Evolutionary conservation across 2,113 vertebrate species (phyloP), one percentile per base, ranked within the genome.

Genomic region (Ailurus styani): DNA sequence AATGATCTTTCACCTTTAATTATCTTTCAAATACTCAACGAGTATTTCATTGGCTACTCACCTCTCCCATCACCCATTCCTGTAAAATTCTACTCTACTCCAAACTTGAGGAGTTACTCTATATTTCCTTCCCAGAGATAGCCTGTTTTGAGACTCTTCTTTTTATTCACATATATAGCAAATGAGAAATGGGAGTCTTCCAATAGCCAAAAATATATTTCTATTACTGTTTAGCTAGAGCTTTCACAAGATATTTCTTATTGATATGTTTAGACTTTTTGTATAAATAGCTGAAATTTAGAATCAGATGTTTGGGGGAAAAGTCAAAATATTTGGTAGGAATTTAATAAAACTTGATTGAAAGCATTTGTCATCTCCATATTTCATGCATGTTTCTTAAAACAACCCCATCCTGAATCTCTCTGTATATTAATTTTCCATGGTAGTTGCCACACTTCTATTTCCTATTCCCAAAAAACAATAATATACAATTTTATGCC

Each of bases 251-350:
- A 78, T 98, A 96, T 97, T 98, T 98, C 82, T 95, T 97, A 97
- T 72, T 95, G 94, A 97, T 91, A 86, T 98, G 94, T 97, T 98
- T 97, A 97, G 12, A 68, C 97, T 92, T 97, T 64, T 25, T 77
- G 45, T 93, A 96, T 96, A 98, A 95, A 97, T 91, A 98, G 45
- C n/a, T 87, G 52, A 97, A 98, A 91, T 95, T 97, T 96, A 97
- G 97, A 98, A 97, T 96, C 77, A 97, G 87, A 96, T 97, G 10
- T 96, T 97, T 97, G 88, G 55, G 23, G 23, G 0, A 23, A 29
- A 98, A 98, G 93, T 98, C 95, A 98, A 98, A 98, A 98, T 82
- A 97, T 96, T 75, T 97, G 93, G 83, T 97, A 97, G 9, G 52
- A 98, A 83, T 62, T 97, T 70, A 95, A 97, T 98, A 97, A 97